Base-by-base conservation (phyloP, 1,140 invertebrate genomes). In the Drosophila kanapiae region DNA sequence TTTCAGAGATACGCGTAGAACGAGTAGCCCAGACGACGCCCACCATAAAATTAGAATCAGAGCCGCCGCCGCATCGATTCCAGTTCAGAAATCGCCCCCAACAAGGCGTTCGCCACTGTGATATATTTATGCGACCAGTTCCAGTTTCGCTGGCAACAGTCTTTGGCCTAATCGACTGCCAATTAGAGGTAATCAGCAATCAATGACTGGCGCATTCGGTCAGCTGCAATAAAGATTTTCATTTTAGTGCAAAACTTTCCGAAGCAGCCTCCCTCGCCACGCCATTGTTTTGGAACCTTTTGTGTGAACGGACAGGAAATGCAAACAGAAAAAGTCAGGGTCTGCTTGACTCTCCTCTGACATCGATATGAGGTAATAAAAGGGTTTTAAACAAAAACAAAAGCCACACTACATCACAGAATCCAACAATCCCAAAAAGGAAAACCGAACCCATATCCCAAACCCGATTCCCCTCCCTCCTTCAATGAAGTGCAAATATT, bases 291-390 rank as follows among this genome's bases (percentile, higher is more conserved):
- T 18, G 9, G 11, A 27, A 42, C 43, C 43, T 68, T 75, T 74
- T 77, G 54, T 75, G 9, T 27, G 31, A 31, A 33, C 45, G 53
- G 68, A 68, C 84, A 84, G 84, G 84, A 88, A 87, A 71, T 78
- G 38, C 76, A 64, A 60, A 75, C 74, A 82, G 51, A 76, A 72
- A 75, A 82, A 86, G 79, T 74, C 71, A 38, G 29, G 42, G 51
- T 9, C 18, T 31, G 10, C 57, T 37, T n/a, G 7, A 23, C 10
- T 42, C 57, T 35, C 7, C 33, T 43, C 60, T 69, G 80, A 57
- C 71, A 88, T 88, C 85, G 84, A 88, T 88, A 88, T 84, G 74
- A 90, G 84, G 68, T 84, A 88, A 88, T 88, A 88, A 88, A 87
- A 83, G 78, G 64, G 58, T 72, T 87, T 90, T 80, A 71, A 88